Evolutionary conservation across 1,140 invertebrate genomes (phyloP).

Genomic region (Cydia strobilella): DNA sequence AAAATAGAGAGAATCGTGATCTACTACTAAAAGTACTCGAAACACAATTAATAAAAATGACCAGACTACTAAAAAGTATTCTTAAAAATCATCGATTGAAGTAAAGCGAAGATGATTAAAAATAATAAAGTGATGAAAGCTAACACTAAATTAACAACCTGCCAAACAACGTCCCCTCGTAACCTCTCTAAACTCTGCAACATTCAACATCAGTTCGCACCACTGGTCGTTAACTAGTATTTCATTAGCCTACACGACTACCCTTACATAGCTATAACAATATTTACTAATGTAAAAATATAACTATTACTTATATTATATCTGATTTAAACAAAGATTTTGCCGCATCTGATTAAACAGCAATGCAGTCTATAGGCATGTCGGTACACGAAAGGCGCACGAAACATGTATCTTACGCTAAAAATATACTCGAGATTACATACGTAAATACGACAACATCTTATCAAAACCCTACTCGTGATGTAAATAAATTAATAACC

Average conservation of each 20-base stretch:
- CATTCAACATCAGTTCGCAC: conserved; percentile 78
- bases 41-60: conserved; percentile 47
- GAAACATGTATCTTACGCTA: conserved; percentile 14
- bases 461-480: conserved; percentile 18
- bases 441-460: conserved; percentile 30
- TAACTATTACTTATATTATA: conserved; percentile 52
- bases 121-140: conserved; percentile 55
- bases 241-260: conserved; percentile 58
- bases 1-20: conserved; percentile 70
- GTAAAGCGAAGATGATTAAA: conserved; percentile 56
- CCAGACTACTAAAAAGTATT: conserved; percentile 49
- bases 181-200: conserved; percentile 78
- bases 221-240: conserved; percentile 71
- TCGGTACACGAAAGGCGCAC: neutral
- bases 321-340: conserved; percentile 23
- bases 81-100: conserved; percentile 41
- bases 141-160: conserved; percentile 73
- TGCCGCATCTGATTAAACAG: neutral
- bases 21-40: conserved; percentile 35
- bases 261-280: conserved; percentile 59
- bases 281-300: conserved; percentile 73
- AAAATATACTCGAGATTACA: conserved; percentile 32
- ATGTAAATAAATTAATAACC: conserved; percentile 33
- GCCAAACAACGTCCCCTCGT: conserved; percentile 67
- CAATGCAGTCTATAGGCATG: conserved; percentile 13